Percentiles rank a stretch among this genome's conserved stretches.
phyloP scores from a whole-genome alignment of 2,797 vertebrate genomes.

The Sardinella longiceps region DNA sequence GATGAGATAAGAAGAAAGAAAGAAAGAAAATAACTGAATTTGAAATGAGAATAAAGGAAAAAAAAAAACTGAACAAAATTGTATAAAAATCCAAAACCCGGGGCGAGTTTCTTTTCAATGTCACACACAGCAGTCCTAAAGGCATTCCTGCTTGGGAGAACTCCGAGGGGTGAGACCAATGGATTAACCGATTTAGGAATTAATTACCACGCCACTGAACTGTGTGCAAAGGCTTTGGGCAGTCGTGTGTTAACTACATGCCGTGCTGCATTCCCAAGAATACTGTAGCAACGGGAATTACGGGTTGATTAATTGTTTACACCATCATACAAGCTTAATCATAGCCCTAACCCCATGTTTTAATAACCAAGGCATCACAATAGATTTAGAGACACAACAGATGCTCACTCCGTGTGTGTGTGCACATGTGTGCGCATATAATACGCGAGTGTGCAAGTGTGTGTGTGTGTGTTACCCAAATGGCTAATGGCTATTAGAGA shows the following conservation, averaged over 20 bases:
- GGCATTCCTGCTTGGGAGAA: no score
- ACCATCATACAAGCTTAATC: neutral
- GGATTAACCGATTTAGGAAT: neutral
- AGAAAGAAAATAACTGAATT: slow-evolving; percentile 25
- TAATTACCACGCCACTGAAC: neutral
- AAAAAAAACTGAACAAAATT: neutral
- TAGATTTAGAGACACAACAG: neutral
- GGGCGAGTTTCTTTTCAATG: no score
- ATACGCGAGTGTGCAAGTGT: neutral
- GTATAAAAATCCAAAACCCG: no score
- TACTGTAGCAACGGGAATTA: neutral
- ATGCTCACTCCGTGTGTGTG: neutral
- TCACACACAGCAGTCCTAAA: no score
- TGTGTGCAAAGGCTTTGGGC: neutral
- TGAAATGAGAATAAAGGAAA: no score
- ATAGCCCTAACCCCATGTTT: neutral
- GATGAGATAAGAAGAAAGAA: neutral
- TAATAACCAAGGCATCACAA: neutral
- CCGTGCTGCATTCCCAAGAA: neutral
- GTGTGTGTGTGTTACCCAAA: slow-evolving; percentile 16
- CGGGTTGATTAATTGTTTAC: slow-evolving; percentile 11
- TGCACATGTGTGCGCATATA: neutral
- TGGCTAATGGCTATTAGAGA: neutral
- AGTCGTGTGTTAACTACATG: neutral
- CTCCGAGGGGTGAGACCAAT: neutral